Percentiles rank a stretch among this genome's conserved stretches.
phyloP scores from a whole-genome alignment of 2,888 invertebrate species.

The Cynaeus angustus region DNA sequence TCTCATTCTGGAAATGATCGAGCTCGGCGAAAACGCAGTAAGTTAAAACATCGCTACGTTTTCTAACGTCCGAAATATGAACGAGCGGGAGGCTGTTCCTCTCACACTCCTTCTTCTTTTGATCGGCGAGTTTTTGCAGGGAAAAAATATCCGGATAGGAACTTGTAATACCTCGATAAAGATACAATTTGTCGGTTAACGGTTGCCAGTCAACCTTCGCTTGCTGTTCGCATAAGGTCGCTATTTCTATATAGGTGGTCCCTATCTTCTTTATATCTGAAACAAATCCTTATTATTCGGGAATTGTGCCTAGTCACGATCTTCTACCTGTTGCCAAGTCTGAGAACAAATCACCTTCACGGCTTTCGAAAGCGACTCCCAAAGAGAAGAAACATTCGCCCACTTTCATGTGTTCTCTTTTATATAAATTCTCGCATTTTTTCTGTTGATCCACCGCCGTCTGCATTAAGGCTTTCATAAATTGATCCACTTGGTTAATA shows the following conservation, averaged over 20 bases:
- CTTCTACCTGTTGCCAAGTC: constrained; percentile 81
- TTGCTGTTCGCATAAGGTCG: constrained; percentile 91
- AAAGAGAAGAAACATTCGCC: constrained; percentile 90
- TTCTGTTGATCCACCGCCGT: constrained; percentile 91
- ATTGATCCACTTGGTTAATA: constrained; percentile 89
- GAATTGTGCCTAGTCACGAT: neutral
- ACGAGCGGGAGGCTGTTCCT: constrained; percentile 84
- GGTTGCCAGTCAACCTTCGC: constrained; percentile 93
- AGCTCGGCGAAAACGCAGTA: constrained; percentile 96
- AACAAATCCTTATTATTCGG: constrained; percentile 38
- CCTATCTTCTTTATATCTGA: constrained; percentile 82
- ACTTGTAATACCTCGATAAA: constrained; percentile 94
- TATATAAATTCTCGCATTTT: constrained; percentile 88
- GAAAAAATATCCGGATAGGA: constrained; percentile 93
- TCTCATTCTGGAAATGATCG: constrained; percentile 91
- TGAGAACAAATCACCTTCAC: constrained; percentile 79
- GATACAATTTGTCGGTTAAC: constrained; percentile 91
- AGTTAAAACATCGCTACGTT: constrained; percentile 92
- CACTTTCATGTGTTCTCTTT: constrained; percentile 92
- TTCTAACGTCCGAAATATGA: constrained; percentile 86
- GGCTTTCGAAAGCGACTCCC: constrained; percentile 88
- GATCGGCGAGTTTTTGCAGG: constrained; percentile 91
- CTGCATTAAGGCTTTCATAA: constrained; percentile 87
- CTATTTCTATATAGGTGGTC: constrained; percentile 91
- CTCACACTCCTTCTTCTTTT: constrained; percentile 93